phyloP scores from a whole-genome alignment of 2,888 invertebrate species.

The Beris chalybata region DNA sequence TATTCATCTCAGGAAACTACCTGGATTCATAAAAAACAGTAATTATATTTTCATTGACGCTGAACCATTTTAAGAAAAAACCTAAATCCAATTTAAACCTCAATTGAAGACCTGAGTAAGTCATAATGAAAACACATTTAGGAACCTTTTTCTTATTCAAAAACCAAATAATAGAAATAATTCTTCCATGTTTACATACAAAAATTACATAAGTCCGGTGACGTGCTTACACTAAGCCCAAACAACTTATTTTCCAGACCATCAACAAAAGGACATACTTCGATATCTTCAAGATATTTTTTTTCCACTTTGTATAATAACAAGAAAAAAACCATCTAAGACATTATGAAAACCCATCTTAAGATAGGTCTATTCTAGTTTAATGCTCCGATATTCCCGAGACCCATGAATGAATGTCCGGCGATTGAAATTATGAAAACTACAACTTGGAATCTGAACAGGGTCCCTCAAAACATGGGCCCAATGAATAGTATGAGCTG shows the following conservation, averaged over 20 bases:
- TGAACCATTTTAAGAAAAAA: not conserved
- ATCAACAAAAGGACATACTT: constrained; percentile 4
- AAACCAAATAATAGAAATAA: not conserved
- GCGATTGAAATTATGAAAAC: constrained; percentile 19
- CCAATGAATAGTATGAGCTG: constrained; percentile 17
- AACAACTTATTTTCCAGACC: constrained; percentile 23
- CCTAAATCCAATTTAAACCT: constrained; percentile 1
- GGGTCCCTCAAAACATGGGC: constrained; percentile 4
- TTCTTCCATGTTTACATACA: constrained; percentile 16
- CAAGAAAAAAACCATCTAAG: constrained; percentile 9
- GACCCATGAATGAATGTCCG: constrained; percentile 7
- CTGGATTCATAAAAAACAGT: no score
- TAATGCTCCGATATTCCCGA: no score
- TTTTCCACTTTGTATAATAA: constrained; percentile 19
- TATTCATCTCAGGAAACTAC: no score
- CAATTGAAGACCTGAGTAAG: constrained; percentile 11
- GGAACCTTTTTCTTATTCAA: not conserved
- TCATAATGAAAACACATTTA: constrained; percentile 9
- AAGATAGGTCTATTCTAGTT: no score
- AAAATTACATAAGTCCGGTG: constrained; percentile 10
- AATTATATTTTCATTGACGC: no score
- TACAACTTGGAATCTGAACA: constrained; percentile 13
- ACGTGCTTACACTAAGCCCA: constrained; percentile 15
- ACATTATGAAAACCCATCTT: not conserved
- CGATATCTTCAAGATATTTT: constrained; percentile 15